phyloP scores from a whole-genome alignment of 2,113 vertebrate genomes.

The Macrotus californicus region DNA sequence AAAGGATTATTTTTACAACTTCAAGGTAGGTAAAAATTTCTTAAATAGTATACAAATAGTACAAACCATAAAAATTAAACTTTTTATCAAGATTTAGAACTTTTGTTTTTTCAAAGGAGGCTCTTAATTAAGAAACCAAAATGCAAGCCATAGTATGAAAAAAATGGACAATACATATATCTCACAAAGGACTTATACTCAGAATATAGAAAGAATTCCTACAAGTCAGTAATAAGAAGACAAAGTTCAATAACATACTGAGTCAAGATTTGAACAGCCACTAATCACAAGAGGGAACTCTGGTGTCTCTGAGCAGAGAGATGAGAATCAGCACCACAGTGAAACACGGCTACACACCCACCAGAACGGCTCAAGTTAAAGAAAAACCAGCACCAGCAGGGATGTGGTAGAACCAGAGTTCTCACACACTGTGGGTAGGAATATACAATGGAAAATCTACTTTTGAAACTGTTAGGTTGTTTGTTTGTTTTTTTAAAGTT shows the following conservation, averaged over 20 bases:
- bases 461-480: too few species aligned
- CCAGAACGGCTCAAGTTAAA: too few species aligned
- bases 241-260: background rate
- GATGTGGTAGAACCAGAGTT: too few species aligned
- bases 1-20: background rate
- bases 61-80: background rate
- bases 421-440: too few species aligned
- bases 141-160: background rate
- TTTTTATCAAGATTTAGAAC: background rate
- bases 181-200: background rate
- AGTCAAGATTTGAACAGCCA: background rate
- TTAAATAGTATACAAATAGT: background rate
- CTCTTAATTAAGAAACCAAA: background rate
- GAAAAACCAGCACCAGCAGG: too few species aligned
- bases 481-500: too few species aligned
- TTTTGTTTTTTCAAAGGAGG: background rate
- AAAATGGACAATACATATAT: background rate
- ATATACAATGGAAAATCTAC: too few species aligned
- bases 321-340: too few species aligned
- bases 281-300: background rate
- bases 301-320: background rate
- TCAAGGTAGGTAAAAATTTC: background rate
- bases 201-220: background rate
- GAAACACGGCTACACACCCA: too few species aligned
- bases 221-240: background rate